Base-by-base conservation (phyloP, 2,113 vertebrate genomes). In the Pseudorectes ferrugineus region DNA sequence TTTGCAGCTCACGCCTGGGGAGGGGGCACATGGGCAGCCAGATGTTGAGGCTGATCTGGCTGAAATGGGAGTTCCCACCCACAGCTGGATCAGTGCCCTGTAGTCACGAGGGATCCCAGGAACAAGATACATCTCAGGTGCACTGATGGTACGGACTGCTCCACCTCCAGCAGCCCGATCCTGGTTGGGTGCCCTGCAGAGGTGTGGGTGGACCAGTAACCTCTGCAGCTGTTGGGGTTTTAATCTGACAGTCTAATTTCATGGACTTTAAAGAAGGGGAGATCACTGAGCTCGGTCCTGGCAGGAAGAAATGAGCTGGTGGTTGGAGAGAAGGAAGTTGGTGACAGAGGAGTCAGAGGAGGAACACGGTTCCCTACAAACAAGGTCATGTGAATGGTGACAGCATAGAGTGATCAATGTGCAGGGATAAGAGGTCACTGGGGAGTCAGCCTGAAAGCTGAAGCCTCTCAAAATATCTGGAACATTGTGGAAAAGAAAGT, bases 331-430 rank as follows among this genome's bases (percentile, higher is more conserved):
- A 46, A 89, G 70, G 52, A 92, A 89, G 76, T 7, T 78, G 81
- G 84, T 81, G 73, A 68, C 77, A 59, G 76, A 77, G 59, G 59
- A 83, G 65, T 63, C 52, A 31, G 86, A 77, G 62, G 52, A 95
- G 83, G 89, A 87, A 19, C 52, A 62, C 0, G 1, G 75, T 71
- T 93, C 72, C 73, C 52, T 80, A 43, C 66, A 62, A 76, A 76
- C 58, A 48, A 46, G 81, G 92, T 89, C 89, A 25, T 88, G 63
- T 84, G 88, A 91, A 88, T 71, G 76, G 75, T 94, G 94, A 84
- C 78, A 93, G 88, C 68, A 61, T 26, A 43, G 89, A 78, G 68
- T 92, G 85, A 86, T 93, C 3, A 38, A 80, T 73, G 57, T 83
- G 59, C 49, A 55, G 33, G 72, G 59, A 88, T 85, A 88, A 77